Percentiles rank a stretch among this genome's conserved stretches.
phyloP scores from a whole-genome alignment of 2,888 invertebrate species.

The Eucera pruinosa region DNA sequence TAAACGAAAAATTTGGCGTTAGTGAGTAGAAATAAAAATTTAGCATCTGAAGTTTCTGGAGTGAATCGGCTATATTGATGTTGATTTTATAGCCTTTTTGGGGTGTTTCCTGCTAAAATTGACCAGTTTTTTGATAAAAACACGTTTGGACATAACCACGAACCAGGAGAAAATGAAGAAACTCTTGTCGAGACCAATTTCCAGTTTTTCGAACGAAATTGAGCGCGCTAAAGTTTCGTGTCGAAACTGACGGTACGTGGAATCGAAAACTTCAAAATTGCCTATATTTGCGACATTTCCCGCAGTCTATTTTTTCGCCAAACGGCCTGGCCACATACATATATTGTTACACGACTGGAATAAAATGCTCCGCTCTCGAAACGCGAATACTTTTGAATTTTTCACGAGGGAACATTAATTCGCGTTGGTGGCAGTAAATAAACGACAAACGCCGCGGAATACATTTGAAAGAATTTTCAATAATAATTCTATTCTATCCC shows the following conservation, averaged over 20 bases:
- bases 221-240: conserved; percentile 8
- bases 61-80: no score
- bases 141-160: background rate
- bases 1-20: no score
- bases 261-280: conserved; percentile 19
- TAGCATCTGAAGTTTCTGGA: no score
- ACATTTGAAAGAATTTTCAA: conserved; percentile 19
- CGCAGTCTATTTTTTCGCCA: background rate
- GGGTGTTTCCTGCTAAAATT: background rate
- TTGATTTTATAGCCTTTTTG: no score
- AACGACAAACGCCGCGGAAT: background rate
- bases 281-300: background rate
- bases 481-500: background rate
- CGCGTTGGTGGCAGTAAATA: conserved; percentile 1
- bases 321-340: background rate
- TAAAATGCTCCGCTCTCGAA: background rate
- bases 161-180: background rate
- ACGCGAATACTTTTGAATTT: conserved; percentile 17
- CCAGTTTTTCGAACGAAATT: conserved; percentile 11
- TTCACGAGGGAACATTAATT: conserved; percentile 24
- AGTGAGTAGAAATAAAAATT: no score
- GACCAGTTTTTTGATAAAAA: background rate
- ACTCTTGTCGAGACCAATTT: conserved; percentile 5
- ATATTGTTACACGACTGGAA: conserved; percentile 3
- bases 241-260: background rate